Conservation (phyloP, 1,140 invertebrate species). For the Condylostylus longicornis region DNA sequence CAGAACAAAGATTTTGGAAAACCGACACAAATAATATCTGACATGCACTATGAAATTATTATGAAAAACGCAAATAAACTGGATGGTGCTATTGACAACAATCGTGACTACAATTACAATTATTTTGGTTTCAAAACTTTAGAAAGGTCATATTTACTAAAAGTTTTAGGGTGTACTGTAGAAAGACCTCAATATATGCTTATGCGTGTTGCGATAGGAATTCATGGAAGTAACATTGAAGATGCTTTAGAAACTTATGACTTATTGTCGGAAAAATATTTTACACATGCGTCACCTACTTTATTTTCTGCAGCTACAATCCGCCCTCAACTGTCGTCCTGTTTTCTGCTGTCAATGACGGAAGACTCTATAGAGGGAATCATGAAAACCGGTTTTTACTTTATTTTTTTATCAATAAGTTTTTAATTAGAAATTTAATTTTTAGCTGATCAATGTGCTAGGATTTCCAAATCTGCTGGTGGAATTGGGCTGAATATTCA, state of each 20-base stretch:
- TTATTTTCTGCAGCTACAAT: constrained; percentile 90
- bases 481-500: constrained; percentile 96
- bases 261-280: constrained; percentile 86
- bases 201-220: constrained; percentile 94
- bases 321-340: constrained; percentile 86
- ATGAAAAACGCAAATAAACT: constrained; percentile 73
- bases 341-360: constrained; percentile 88
- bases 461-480: constrained; percentile 94
- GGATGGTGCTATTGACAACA: constrained; percentile 95
- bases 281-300: constrained; percentile 96
- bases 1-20: constrained; percentile 55
- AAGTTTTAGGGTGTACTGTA: constrained; percentile 84
- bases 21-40: constrained; percentile 68
- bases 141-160: constrained; percentile 88
- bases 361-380: constrained; percentile 98
- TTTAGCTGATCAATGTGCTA: constrained; percentile 82
- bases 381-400: no score
- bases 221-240: constrained; percentile 89
- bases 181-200: constrained; percentile 98
- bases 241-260: constrained; percentile 94
- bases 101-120: constrained; percentile 93
- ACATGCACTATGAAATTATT: constrained; percentile 70
- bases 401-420: no score
- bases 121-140: constrained; percentile 99
- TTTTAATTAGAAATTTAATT: no score